phyloP scores from a whole-genome alignment of 2,797 vertebrate species.

The Spinus pinus region DNA sequence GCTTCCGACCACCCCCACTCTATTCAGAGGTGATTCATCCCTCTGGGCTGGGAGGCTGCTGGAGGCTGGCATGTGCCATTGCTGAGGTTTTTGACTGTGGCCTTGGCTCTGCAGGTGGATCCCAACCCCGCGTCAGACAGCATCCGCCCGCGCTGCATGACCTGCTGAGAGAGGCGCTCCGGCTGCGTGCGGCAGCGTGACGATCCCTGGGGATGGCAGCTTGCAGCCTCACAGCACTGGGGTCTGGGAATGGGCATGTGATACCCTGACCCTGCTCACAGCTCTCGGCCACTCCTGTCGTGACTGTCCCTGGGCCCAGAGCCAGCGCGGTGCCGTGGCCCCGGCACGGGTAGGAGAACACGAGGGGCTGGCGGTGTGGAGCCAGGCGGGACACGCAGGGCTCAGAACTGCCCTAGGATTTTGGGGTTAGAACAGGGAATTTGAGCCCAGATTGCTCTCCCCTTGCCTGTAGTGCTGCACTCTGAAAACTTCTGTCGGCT shows the following conservation, averaged over 20 bases:
- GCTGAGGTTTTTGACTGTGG: background rate
- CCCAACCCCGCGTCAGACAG: constrained; percentile 82
- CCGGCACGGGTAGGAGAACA: background rate
- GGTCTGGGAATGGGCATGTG: background rate
- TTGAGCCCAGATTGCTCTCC: background rate
- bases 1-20: constrained; percentile 89
- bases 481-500: background rate
- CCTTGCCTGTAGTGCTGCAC: background rate
- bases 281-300: background rate
- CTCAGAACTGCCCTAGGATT: background rate
- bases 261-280: background rate
- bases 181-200: background rate
- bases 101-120: constrained; percentile 79
- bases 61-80: background rate
- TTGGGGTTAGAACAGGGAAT: background rate
- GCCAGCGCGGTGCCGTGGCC: rapidly evolving
- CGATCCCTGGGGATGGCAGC: background rate
- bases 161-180: constrained; percentile 79
- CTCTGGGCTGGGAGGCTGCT: background rate
- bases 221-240: background rate
- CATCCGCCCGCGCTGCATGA: constrained; percentile 92
- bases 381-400: background rate
- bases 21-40: constrained; percentile 86
- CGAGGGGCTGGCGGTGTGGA: rapidly evolving
- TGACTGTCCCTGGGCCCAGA: background rate